Base-by-base conservation (phyloP, 2,113 vertebrate genomes). In the Catagonus wagneri region DNA sequence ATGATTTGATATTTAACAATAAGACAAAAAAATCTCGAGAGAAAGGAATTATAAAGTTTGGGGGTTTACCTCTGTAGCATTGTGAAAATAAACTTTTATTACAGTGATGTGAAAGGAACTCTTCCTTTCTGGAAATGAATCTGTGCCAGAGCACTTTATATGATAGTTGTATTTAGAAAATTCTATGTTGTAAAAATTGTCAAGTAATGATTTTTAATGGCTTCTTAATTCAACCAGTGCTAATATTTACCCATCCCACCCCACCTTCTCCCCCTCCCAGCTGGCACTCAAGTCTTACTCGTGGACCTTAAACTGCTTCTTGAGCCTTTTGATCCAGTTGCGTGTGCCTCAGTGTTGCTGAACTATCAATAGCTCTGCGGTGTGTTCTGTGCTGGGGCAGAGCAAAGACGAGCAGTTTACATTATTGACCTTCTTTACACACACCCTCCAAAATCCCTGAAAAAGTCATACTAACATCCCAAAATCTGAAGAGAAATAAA, bases 1-100 rank as follows among this genome's bases (percentile, higher is more conserved):
- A 83, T 97, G 78, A 68, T 79, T 90, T 94, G 66, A 44, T 97
- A 93, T 65, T 86, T 58, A 52, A 58, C 84, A 85, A 23, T 94
- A 69, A 94, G 68, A 74, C 22, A 25, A 58, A 63, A 63, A 65
- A 79, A 58, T 76, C 32, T 85, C 81, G 56, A 81, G 76, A 93
- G 78, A 95, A 96, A 96, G 52, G 83, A 89, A 54, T 83, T 93
- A 6, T 80, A 58, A 89, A 89, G 66, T 89, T 78, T 63, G 50
- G 56, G 83, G 83, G 36, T 27, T 89, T 76, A 34, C 56, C 66
- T 90, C 9, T 61, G n/a, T 84, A 81, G 54, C 63, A 69, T 83
- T 94, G 78, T 94, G 68, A 93, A 69, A 93, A 89, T 93, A 96
- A 95, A 93, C 84, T 85, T 91, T 71, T 72, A 56, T 80, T 89